A percentile compares a stretch with the other conserved stretches of the same genome.
These are phyloP conservation scores for Tangara arthus DNA, from an alignment of 2,797 vertebrate species.

Conservation along the genomic window DNA sequence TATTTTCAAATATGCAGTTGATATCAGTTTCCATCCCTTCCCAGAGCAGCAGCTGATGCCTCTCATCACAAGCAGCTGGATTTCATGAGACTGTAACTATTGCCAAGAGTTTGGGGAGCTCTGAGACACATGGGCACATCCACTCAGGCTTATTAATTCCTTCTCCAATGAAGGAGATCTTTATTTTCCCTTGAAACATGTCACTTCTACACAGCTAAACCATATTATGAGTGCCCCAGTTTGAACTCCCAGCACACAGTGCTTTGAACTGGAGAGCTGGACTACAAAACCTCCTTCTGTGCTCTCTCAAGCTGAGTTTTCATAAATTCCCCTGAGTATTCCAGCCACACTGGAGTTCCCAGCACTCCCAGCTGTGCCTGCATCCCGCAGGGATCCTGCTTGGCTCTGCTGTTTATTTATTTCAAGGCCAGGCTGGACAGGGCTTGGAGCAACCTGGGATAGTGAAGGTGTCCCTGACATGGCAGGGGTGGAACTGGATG, in stretches of 20 bases:
- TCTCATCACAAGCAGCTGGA: not conserved
- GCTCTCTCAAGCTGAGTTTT: not conserved
- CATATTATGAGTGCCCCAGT: not conserved
- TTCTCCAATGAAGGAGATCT: not conserved
- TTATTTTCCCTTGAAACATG: not conserved
- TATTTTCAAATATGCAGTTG: not conserved
- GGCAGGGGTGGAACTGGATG: too few relatives aligned
- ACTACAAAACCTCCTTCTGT: not conserved
- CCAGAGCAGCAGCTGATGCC: not conserved
- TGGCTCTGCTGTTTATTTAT: not conserved
- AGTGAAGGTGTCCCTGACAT: not conserved
- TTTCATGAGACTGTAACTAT: not conserved
- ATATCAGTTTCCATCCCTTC: not conserved
- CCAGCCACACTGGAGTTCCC: not conserved
- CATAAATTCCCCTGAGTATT: not conserved
- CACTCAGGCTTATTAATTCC: not conserved
- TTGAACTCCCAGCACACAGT: not conserved
- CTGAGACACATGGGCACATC: not conserved
- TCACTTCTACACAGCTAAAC: not conserved
- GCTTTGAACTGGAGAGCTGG: not conserved
- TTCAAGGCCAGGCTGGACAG: fast-evolving
- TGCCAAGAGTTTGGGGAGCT: not conserved
- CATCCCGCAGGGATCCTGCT: fast-evolving
- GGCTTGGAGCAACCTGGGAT: not conserved
- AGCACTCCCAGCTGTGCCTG: not conserved